Base-by-base conservation (phyloP, 2,888 invertebrate species). In the Eremobia ochroleuca region DNA sequence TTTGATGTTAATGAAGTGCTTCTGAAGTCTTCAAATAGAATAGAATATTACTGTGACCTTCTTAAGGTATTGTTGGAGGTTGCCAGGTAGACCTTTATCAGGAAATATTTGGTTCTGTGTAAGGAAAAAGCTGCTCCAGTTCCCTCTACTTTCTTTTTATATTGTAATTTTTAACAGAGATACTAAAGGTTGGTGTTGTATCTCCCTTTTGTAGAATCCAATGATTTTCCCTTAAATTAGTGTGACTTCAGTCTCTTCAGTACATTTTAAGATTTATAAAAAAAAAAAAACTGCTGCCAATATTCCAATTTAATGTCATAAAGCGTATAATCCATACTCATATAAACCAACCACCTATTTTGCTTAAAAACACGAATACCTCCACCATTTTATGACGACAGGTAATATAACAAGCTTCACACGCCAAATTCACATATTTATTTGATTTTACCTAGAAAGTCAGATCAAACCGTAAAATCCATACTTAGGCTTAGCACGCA, bases 1-100 rank as follows among this genome's bases (percentile, higher is more conserved):
- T 68, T 52, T 70, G 1, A 76, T 75, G 40, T 31, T 65, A 65
- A 81, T 59, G 49, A 21, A 68, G 13, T n/a, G 43, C 4, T 55
- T 11, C 58, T 69, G 52, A 72, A 43, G 31, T 71, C 18, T 37
- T 65, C 8, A 43, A n/a, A 40, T 49, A 18, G 18, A 40, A n/a
- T 55, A 31, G 25, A 31, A 31, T 49, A 64, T 28, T 65, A 8
- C 9, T 31, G 18, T 25, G 15, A 31, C 21, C 61, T 18, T 59
- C 8, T n/a, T n/a, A 73, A 49, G 34, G 4, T 61, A n/a, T 18
- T 43, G 4, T 40, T 25, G 1, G 15, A n/a, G 11, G 15, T 13
- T n/a, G n/a, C n/a, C n/a, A 11, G 4, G n/a, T 1, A n/a, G 25
- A 52, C 25, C 49, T 49, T 49, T 25, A 9, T 52, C 3, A 25